Conservation (phyloP, 2,113 vertebrate species). For the Thinocorus orbignyianus region DNA sequence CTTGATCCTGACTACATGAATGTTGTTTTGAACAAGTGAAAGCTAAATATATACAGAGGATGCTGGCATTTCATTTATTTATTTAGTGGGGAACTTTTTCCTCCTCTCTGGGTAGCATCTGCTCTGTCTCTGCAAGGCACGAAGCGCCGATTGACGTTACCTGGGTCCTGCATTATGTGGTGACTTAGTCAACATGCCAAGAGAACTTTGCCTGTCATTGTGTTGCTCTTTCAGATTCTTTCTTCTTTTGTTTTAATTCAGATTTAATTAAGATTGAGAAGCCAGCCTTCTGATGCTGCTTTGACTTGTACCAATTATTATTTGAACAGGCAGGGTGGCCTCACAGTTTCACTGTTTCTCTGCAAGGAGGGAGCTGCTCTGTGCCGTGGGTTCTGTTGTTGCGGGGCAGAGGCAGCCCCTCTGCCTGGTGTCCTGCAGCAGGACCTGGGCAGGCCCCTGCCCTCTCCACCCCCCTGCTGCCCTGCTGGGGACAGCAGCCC, state of each 20-base stretch:
- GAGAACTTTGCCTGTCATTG: neutral
- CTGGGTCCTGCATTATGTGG: neutral
- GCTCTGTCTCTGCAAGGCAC: neutral
- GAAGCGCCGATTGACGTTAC: neutral
- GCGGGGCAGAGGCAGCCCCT: neutral
- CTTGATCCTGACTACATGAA: neutral
- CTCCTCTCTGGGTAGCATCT: neutral
- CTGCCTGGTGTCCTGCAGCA: neutral
- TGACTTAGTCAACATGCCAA: neutral
- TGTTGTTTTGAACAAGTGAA: neutral
- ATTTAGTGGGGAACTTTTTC: neutral
- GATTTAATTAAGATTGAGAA: neutral
- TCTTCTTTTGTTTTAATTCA: neutral
- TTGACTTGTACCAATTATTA: neutral
- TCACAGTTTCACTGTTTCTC: no score
- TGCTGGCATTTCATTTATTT: neutral
- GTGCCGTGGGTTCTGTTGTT: neutral
- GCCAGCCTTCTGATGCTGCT: neutral
- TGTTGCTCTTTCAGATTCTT: neutral
- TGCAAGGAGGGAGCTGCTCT: neutral
- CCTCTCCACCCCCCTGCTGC: neutral
- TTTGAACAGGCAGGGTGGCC: neutral
- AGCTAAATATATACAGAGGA: neutral
- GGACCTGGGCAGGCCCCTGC: neutral
- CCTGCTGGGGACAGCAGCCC: neutral